Base-by-base conservation (phyloP, 2,797 vertebrate species). In the Sphenopsis melanotis region DNA sequence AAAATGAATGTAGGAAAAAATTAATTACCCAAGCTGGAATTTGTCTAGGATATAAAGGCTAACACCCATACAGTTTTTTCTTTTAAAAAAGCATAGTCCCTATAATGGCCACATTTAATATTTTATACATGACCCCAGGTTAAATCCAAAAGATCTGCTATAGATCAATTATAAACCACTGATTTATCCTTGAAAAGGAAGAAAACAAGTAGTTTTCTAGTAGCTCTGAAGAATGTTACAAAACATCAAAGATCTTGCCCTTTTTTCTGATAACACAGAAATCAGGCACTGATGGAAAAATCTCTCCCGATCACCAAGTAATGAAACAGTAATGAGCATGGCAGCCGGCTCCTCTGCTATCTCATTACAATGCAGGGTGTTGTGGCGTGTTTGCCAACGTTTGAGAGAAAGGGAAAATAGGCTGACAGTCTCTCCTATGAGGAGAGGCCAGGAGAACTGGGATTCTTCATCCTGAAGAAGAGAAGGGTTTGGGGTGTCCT, bases 151-250 rank as follows among this genome's bases (percentile, higher is more conserved):
- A 94, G 93, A 89, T 85, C 68, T 94, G 53, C 80, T 93, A 68
- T 23, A 72, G 85, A 96, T 96, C 90, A 94, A 90, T 94, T 96
- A 96, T 55, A 92, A 96, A 60, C 83, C 88, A 63, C 83, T 50
- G 82, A 94, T 5, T 12, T 68, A 93, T 30, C 68, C 75, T 92
- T 80, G 68, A 90, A 94, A 93, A 89, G 66, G 56, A 94, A 89
- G 93, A 96, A 96, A 97, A 96, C 93, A 96, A 93, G 83, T 71
- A 80, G 91, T 71, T 96, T 95, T 95, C 63, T 63, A 83, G 74
- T 74, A 82, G 27, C 2, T 0, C 34, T 77, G 70, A 88, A 95
- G 83, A 94, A 83, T 64, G 29, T 77, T 93, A 87, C 74, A 90
- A 94, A 91, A 92, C 91, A 96, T 96, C 93, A 96, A 96, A 97